Percentiles rank a stretch among this genome's conserved stretches.
These are phyloP conservation scores for Falcaria lacertinaria DNA, from an alignment of 2,888 invertebrate genomes.

Conservation along the genomic window DNA sequence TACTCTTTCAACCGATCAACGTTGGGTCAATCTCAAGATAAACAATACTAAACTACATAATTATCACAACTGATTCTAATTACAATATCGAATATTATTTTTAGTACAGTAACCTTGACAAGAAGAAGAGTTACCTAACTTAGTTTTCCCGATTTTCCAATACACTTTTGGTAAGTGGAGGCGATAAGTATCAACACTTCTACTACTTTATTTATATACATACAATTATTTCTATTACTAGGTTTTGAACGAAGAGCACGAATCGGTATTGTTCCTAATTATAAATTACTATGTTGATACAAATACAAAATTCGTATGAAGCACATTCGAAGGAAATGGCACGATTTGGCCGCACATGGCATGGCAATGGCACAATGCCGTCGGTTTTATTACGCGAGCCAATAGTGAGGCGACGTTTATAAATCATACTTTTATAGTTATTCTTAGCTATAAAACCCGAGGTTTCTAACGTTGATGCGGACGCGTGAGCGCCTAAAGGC, in stretches of 20 bases:
- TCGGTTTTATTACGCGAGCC: slow-evolving; percentile 56
- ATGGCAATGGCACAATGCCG: slow-evolving; percentile 35
- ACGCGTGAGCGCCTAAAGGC: slow-evolving; percentile 29
- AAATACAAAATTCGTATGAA: slow-evolving; percentile 23
- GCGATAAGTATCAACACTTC: too few relatives aligned
- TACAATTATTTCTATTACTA: too few relatives aligned
- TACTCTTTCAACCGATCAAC: slow-evolving; percentile 43
- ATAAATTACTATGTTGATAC: not conserved
- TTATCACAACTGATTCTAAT: too few relatives aligned
- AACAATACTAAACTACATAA: not conserved
- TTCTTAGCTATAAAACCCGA: slow-evolving; percentile 58
- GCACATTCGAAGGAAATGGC: slow-evolving; percentile 40
- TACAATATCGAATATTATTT: too few relatives aligned
- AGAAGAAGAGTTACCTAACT: too few relatives aligned
- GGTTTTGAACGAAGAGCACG: too few relatives aligned
- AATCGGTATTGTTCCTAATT: slow-evolving; percentile 1
- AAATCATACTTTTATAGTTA: slow-evolving; percentile 71
- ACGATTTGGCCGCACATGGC: slow-evolving; percentile 44
- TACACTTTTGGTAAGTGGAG: too few relatives aligned
- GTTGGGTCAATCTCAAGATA: slow-evolving; percentile 34
- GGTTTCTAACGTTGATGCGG: slow-evolving; percentile 32
- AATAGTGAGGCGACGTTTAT: slow-evolving; percentile 60
- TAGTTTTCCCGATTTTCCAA: too few relatives aligned
- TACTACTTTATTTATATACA: too few relatives aligned
- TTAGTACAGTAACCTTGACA: too few relatives aligned